Evolutionary conservation across 1,140 invertebrate genomes (phyloP), one percentile per base, ranked within the genome.

Genomic region (Drosophila nikananu): DNA sequence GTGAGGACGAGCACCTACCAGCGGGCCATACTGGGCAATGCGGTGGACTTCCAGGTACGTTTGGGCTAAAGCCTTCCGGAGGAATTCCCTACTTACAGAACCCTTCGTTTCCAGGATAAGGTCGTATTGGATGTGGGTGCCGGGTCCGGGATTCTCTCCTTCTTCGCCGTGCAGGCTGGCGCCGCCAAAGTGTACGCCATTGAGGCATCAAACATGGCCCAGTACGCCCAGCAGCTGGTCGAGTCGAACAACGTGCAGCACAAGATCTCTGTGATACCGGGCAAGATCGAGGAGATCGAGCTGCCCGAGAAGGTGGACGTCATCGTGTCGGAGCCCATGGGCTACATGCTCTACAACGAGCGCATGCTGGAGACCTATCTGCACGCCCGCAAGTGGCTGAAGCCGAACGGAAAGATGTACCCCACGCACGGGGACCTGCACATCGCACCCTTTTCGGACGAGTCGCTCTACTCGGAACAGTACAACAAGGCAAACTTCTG

Each of bases 341-440:
- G 99, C 30, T 99, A 99, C 91, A 99, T 99, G 99, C 94, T 99
- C 13, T 99, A 99, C 91, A 99, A 99, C 94, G 99, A 99, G 94
- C 95, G 99, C 79, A 99, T 99, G 99, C 94, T 99, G 72, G 99
- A 99, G 94, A 99, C 98, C 7, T 99, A 99, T 94, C 94, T 99
- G 49, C 98, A 99, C 94, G 98, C 99, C 5, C 99, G 99, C 92
- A 99, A 99, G 92, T 99, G 98, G 98, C 94, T 99, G 15, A 97
- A 96, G 94, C 97, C 97, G 54, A 96, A 96, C 92, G 98, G 98
- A 30, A 95, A 95, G 82, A 99, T 99, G 99, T 99, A 98, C 93
- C 99, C 99, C 42, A 97, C 97, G 3, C 95, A 97, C 93, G 99
- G 98, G 54, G 98, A 99, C 94, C 94, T 99, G 13, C 98, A 99